phyloP scores from a whole-genome alignment of 1,140 invertebrate species.

The Hetaerina americana region DNA sequence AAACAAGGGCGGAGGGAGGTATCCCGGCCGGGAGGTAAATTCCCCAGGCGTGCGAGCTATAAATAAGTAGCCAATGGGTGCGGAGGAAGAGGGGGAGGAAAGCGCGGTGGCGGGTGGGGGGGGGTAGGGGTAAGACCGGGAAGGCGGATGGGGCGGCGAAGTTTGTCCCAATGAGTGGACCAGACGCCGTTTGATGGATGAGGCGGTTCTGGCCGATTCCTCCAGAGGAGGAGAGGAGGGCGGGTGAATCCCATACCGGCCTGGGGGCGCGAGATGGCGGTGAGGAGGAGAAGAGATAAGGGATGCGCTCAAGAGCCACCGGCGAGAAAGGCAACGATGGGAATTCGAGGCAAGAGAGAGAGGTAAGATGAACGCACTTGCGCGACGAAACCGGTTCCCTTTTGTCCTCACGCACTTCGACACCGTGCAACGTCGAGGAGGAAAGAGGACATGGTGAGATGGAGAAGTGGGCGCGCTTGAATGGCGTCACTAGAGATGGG shows the following conservation, averaged over 20 bases:
- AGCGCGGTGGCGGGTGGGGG: background rate
- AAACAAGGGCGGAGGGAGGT: background rate
- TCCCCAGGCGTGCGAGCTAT: no score
- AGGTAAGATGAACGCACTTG: no score
- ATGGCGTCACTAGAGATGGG: no score
- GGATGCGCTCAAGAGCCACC: background rate
- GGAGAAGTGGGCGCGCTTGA: no score
- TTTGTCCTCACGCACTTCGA: no score
- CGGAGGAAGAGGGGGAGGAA: background rate
- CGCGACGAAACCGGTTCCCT: no score
- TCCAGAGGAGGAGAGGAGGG: background rate
- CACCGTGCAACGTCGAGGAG: no score
- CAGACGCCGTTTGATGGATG: background rate
- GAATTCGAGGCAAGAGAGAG: no score
- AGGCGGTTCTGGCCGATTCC: background rate
- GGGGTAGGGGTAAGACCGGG: background rate
- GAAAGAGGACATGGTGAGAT: no score
- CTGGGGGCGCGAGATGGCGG: background rate
- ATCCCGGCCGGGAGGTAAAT: background rate
- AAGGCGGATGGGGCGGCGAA: background rate
- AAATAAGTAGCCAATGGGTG: no score
- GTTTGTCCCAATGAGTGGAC: background rate
- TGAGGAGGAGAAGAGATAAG: background rate
- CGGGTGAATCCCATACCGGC: no score
- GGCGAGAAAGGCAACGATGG: background rate